phyloP scores from a whole-genome alignment of 2,797 vertebrate species.

The Cirrhinus mrigala region DNA sequence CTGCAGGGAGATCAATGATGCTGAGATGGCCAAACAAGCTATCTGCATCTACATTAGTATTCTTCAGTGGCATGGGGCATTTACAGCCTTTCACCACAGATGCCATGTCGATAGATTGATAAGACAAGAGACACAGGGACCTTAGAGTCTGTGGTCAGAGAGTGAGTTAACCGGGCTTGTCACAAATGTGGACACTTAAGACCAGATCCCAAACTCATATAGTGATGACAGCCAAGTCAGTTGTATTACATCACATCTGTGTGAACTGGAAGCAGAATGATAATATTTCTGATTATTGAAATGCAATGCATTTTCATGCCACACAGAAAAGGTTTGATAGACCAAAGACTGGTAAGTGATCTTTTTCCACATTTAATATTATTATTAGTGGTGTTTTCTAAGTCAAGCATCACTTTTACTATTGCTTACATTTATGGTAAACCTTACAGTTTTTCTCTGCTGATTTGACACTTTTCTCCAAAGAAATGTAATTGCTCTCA shows the following conservation, averaged over 20 bases:
- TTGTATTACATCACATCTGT: conserved; percentile 43
- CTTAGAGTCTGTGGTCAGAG: conserved; percentile 65
- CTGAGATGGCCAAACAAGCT: conserved; percentile 81
- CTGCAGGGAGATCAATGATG: conserved; percentile 82
- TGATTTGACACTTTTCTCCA: too few relatives aligned
- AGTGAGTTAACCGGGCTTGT: conserved; percentile 71
- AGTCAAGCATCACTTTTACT: background rate
- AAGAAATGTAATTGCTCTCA: too few relatives aligned
- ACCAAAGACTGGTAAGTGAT: conserved; percentile 41
- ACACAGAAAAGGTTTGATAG: conserved; percentile 11
- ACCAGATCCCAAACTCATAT: conserved; percentile 15
- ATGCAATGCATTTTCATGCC: conserved; percentile 22
- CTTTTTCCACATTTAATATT: conserved; percentile 47
- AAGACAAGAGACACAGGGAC: conserved; percentile 78
- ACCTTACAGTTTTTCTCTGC: too few relatives aligned
- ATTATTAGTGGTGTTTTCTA: background rate
- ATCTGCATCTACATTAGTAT: conserved; percentile 84
- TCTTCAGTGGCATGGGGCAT: conserved; percentile 64
- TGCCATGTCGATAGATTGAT: conserved; percentile 83
- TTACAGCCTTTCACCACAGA: conserved; percentile 65
- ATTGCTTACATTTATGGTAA: too few relatives aligned
- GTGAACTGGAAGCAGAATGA: conserved; percentile 19
- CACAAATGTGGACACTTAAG: conserved; percentile 21
- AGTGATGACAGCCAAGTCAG: conserved; percentile 13
- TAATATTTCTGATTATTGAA: conserved; percentile 15